Evolutionary conservation across 2,113 vertebrate genomes (phyloP).

Genomic region (Lasiurus cinereus): DNA sequence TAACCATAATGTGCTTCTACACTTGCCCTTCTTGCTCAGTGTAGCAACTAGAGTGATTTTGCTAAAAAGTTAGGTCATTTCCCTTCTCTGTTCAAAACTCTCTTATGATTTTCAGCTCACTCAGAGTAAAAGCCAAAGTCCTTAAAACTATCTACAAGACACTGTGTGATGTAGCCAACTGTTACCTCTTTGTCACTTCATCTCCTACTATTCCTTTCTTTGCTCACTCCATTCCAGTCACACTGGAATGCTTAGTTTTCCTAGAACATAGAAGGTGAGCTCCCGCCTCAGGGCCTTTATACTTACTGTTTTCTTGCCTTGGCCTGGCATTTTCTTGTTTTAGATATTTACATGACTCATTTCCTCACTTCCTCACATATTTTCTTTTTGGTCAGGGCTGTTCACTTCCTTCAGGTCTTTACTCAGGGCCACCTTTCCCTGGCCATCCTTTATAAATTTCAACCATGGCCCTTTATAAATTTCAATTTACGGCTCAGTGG

Average conservation of each 20-base stretch:
- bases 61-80: constrained; percentile 11
- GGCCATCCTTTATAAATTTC: constrained; percentile 2
- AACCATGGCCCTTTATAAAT: not conserved
- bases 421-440: constrained; percentile 11
- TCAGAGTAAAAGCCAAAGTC: constrained; percentile 14
- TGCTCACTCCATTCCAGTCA: constrained; percentile 29
- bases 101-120: not conserved
- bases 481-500: no score
- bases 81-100: not conserved
- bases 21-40: not conserved
- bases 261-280: not conserved
- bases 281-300: not conserved
- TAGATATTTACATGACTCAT: constrained; percentile 31
- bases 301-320: not conserved
- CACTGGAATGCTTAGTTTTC: not conserved
- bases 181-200: not conserved
- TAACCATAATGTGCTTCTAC: not conserved
- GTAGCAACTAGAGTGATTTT: not conserved
- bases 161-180: not conserved
- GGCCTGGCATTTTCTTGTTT: constrained; percentile 2
- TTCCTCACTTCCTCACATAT: not conserved
- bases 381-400: not conserved
- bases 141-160: constrained; percentile 27
- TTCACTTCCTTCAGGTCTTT: constrained; percentile 30
- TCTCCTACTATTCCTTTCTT: not conserved